A percentile compares a stretch with the other conserved stretches of the same genome.
phyloP scores from a whole-genome alignment of 2,888 invertebrate species.

The Brenthis daphne region DNA sequence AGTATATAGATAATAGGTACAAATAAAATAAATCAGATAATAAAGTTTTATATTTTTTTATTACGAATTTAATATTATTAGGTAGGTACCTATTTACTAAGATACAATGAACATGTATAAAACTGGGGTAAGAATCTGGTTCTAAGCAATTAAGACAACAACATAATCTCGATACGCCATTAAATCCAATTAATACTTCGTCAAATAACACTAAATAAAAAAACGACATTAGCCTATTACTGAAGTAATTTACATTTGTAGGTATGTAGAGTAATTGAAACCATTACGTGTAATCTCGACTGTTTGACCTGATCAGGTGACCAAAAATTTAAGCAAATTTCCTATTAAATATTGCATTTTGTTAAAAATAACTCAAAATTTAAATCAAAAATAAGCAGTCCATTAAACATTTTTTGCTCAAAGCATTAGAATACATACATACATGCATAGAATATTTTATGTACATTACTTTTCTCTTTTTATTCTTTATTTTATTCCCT shows the following conservation, averaged over 20 bases:
- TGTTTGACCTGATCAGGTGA: slow-evolving; percentile 21
- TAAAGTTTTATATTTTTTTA: too few species aligned
- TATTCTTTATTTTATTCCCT: too few species aligned
- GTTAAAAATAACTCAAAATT: too few species aligned
- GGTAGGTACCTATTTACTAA: background rate
- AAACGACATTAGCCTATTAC: slow-evolving; percentile 19
- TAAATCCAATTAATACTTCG: slow-evolving; percentile 6
- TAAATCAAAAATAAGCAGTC: too few species aligned
- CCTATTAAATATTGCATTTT: too few species aligned
- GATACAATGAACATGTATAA: background rate
- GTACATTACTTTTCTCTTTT: too few species aligned
- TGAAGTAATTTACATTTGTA: slow-evolving; percentile 9
- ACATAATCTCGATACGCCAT: slow-evolving; percentile 1
- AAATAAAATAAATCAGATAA: too few species aligned
- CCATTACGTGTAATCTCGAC: slow-evolving; percentile 21
- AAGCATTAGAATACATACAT: too few species aligned
- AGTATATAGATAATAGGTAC: too few species aligned
- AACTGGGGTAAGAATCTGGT: slow-evolving; percentile 4
- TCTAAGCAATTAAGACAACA: background rate
- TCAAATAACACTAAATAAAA: background rate
- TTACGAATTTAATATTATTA: background rate
- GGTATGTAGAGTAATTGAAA: slow-evolving; percentile 26
- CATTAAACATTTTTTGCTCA: too few species aligned
- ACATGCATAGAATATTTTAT: too few species aligned
- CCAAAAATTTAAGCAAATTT: slow-evolving; percentile 5